phyloP scores from a whole-genome alignment of 2,113 vertebrate genomes.

The Microcebus griseorufus region DNA sequence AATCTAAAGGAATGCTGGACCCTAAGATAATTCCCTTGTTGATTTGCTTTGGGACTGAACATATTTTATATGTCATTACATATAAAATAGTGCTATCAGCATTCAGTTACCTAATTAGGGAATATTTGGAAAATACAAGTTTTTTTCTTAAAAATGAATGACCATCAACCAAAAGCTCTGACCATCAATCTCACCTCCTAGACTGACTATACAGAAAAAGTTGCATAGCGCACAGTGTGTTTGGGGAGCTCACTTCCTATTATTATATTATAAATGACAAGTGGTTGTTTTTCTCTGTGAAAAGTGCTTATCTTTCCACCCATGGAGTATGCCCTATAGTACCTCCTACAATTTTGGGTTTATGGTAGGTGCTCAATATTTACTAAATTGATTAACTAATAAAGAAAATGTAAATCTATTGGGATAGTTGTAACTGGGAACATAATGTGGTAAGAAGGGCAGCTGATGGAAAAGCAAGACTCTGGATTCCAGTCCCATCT shows the following conservation, averaged over 20 bases:
- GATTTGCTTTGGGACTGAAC: constrained; percentile 16
- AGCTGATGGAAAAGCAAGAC: not conserved
- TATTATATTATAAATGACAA: not conserved
- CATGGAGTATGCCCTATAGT: not conserved
- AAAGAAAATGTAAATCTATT: not conserved
- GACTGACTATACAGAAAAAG: not conserved
- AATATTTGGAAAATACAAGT: not conserved
- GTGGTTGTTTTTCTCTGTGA: not conserved
- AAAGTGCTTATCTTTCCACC: not conserved
- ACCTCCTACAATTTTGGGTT: not conserved
- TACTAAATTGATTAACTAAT: not conserved
- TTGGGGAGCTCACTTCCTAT: not conserved
- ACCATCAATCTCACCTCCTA: not conserved
- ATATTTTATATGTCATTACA: not conserved
- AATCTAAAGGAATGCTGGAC: not conserved
- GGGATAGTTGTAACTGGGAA: not conserved
- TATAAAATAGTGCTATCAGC: not conserved
- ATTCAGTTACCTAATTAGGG: not conserved
- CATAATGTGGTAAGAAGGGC: not conserved
- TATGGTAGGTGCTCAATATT: not conserved
- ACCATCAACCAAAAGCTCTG: not conserved
- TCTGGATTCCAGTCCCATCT: not conserved
- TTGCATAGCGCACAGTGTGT: not conserved
- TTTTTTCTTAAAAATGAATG: not conserved
- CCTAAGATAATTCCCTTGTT: constrained; percentile 27